Evolutionary conservation across 2,888 invertebrate species (phyloP).

Genomic region (Napeogenes inachia): DNA sequence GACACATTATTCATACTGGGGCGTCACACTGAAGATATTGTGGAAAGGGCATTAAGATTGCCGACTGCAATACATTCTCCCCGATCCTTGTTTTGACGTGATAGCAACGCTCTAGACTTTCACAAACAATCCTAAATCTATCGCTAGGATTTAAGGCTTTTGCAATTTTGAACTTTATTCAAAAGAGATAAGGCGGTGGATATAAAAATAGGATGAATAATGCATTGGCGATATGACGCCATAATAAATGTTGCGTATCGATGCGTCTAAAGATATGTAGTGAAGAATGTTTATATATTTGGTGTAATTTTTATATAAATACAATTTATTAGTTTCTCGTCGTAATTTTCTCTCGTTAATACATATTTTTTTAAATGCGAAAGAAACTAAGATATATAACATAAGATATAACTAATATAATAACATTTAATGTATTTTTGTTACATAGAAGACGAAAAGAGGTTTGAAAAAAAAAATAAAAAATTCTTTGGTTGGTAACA

Average conservation of each 20-base stretch:
- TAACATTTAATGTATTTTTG: too few species aligned
- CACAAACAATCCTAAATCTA: conserved; percentile 43
- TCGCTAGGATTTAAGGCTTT: conserved; percentile 12
- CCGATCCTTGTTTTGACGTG: conserved; percentile 74
- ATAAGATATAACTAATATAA: too few species aligned
- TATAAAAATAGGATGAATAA: neutral
- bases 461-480: too few species aligned
- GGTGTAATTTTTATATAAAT: conserved; percentile 33
- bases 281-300: conserved; percentile 63
- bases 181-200: conserved; percentile 21
- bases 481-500: conserved; percentile 8
- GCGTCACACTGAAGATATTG: conserved; percentile 74
- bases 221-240: conserved; percentile 26
- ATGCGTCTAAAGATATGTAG: conserved; percentile 76
- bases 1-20: conserved; percentile 76
- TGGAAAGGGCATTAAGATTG: conserved; percentile 76
- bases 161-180: conserved; percentile 31
- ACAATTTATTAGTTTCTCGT: neutral
- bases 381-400: too few species aligned
- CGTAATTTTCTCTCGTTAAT: too few species aligned
- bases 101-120: conserved; percentile 68
- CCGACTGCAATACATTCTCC: conserved; percentile 73
- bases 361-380: too few species aligned
- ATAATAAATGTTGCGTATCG: conserved; percentile 76
- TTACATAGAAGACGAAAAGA: too few species aligned